Evolutionary conservation across 2,113 vertebrate genomes (phyloP).

Genomic region (Callipepla californica): DNA sequence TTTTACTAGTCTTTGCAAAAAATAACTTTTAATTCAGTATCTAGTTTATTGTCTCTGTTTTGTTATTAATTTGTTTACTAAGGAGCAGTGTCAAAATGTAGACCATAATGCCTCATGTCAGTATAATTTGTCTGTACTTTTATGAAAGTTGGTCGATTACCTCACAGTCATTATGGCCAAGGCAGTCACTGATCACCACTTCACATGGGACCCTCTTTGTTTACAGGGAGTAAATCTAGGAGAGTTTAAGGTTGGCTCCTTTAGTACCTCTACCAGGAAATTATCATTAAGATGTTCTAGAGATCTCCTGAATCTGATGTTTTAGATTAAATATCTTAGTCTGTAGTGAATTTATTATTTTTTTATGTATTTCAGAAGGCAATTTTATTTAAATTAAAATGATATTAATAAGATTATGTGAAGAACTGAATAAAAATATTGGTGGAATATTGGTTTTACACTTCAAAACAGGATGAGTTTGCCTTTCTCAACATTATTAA

Average conservation of each 20-base stretch:
- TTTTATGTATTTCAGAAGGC: not conserved
- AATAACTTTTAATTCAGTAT: not conserved
- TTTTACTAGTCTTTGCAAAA: not conserved
- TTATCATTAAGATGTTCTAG: too few relatives aligned
- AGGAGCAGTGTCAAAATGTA: too few relatives aligned
- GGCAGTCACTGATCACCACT: too few relatives aligned
- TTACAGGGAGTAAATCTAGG: too few relatives aligned
- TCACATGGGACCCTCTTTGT: too few relatives aligned
- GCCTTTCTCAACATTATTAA: not conserved
- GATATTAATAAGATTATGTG: not conserved
- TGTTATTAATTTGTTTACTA: too few relatives aligned
- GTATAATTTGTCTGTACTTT: too few relatives aligned
- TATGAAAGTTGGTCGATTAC: not conserved
- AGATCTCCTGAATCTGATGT: not conserved
- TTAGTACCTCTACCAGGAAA: too few relatives aligned
- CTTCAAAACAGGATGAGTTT: not conserved
- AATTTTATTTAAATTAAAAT: not conserved
- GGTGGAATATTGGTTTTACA: not conserved
- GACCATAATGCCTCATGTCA: too few relatives aligned
- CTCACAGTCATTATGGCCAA: too few relatives aligned
- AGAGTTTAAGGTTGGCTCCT: too few relatives aligned
- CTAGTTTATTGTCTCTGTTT: not conserved
- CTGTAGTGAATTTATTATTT: not conserved
- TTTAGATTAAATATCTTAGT: not conserved
- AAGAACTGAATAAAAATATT: not conserved